Evolutionary conservation across 2,888 invertebrate species (phyloP).

Genomic region (Noctua pronuba): DNA sequence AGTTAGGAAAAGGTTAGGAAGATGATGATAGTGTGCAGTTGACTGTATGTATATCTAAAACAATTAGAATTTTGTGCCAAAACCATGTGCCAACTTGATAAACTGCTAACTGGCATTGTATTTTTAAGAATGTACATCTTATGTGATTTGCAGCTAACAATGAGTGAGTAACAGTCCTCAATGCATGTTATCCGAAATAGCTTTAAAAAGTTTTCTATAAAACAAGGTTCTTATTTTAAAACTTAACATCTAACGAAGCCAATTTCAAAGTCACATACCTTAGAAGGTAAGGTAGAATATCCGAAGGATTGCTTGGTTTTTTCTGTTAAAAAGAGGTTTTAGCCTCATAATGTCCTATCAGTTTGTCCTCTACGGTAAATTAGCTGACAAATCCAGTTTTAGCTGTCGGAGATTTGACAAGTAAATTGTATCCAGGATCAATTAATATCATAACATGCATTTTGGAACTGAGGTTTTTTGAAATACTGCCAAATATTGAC

Average conservation of each 20-base stretch:
- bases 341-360: background rate
- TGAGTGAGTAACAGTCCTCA: background rate
- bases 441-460: conserved; percentile 20
- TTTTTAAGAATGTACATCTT: background rate
- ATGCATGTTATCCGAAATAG: conserved; percentile 27
- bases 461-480: conserved; percentile 1
- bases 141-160: conserved; percentile 31
- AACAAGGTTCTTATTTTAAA: background rate
- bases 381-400: background rate
- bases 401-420: background rate
- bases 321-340: background rate
- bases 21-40: too few species aligned
- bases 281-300: background rate
- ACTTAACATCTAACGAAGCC: background rate
- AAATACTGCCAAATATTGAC: conserved; percentile 55
- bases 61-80: background rate
- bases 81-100: background rate
- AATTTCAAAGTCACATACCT: too few species aligned
- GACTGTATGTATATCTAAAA: background rate
- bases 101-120: too few species aligned
- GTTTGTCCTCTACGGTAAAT: background rate
- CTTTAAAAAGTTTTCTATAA: too few species aligned
- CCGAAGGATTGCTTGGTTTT: background rate
- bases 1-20: too few species aligned
- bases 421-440: background rate